These are phyloP conservation scores for Lysiphlebus fabarum DNA, from an alignment of 1,140 invertebrate genomes.

Conservation along the genomic window DNA sequence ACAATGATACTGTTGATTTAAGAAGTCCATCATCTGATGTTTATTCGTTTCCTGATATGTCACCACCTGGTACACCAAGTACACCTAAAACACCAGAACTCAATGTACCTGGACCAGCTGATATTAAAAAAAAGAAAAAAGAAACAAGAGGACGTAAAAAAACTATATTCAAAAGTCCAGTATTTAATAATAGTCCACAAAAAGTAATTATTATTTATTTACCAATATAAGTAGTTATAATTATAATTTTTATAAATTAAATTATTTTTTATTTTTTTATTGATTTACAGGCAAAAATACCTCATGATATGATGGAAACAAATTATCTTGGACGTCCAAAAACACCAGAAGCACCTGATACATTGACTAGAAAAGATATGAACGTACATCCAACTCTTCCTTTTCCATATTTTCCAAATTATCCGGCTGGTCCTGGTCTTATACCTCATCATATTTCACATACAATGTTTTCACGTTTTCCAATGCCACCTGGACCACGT, in stretches of 20 bases:
- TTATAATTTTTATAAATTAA: slow-evolving; percentile 2
- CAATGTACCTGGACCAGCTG: slow-evolving; percentile 39
- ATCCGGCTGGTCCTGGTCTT: slow-evolving; percentile 64
- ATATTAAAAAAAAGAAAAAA: slow-evolving; percentile 58
- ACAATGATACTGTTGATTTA: slow-evolving; percentile 34
- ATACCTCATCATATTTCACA: slow-evolving; percentile 51
- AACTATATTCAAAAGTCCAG: slow-evolving; percentile 54
- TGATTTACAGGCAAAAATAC: background rate
- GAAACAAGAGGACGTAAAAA: slow-evolving; percentile 66
- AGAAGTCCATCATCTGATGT: slow-evolving; percentile 40
- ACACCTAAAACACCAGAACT: slow-evolving; percentile 62
- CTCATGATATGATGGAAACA: slow-evolving; percentile 37
- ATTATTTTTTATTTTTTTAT: slow-evolving; percentile 16
- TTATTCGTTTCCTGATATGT: slow-evolving; percentile 56
- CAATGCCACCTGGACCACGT: slow-evolving; percentile 45
- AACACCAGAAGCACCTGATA: slow-evolving; percentile 61
- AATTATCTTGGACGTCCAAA: slow-evolving; percentile 59
- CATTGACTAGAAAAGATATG: slow-evolving; percentile 55
- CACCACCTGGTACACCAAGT: slow-evolving; percentile 57
- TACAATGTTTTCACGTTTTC: slow-evolving; percentile 39
- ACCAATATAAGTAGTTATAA: background rate
- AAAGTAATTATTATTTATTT: slow-evolving; percentile 45
- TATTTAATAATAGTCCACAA: slow-evolving; percentile 38
- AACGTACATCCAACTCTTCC: slow-evolving; percentile 57
- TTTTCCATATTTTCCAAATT: slow-evolving; percentile 51